Percentiles rank a stretch among this genome's conserved stretches.
phyloP scores from a whole-genome alignment of 2,888 invertebrate species.

The Sinotaia quadrata region DNA sequence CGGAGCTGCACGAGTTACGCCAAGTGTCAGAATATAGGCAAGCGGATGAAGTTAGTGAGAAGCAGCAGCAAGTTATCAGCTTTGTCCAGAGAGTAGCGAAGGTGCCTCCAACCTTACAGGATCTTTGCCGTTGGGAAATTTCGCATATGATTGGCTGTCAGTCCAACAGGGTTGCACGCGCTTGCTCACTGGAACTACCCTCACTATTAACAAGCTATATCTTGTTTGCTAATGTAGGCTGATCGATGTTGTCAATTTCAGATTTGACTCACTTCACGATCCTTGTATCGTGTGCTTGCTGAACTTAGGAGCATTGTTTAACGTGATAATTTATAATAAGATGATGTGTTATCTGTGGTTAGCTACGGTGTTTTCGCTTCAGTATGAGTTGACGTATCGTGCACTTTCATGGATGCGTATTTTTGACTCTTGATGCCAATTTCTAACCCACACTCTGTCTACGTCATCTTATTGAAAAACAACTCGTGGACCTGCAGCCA shows the following conservation, averaged over 20 bases:
- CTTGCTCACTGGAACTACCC: constrained; percentile 1
- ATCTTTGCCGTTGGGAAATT: constrained; percentile 7
- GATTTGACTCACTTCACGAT: too few relatives aligned
- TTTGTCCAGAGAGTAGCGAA: not conserved
- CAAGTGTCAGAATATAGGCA: not conserved
- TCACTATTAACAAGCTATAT: constrained; percentile 2
- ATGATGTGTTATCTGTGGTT: too few relatives aligned
- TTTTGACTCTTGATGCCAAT: too few relatives aligned
- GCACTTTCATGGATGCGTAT: too few relatives aligned
- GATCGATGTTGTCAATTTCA: not conserved
- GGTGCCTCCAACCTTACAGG: constrained; percentile 7
- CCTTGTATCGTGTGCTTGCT: too few relatives aligned
- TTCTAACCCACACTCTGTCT: too few relatives aligned
- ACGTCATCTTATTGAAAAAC: too few relatives aligned
- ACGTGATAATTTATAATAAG: too few relatives aligned
- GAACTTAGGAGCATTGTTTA: too few relatives aligned
- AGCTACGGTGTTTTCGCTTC: too few relatives aligned
- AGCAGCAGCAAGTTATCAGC: not conserved
- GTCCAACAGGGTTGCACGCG: not conserved
- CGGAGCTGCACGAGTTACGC: not conserved
- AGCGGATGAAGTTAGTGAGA: not conserved
- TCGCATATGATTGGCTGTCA: constrained; percentile 16
- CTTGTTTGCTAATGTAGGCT: not conserved
- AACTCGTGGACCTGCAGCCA: too few relatives aligned
- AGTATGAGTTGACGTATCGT: too few relatives aligned